phyloP scores from a whole-genome alignment of 2,113 vertebrate genomes.

The Rhabdomys dilectus region DNA sequence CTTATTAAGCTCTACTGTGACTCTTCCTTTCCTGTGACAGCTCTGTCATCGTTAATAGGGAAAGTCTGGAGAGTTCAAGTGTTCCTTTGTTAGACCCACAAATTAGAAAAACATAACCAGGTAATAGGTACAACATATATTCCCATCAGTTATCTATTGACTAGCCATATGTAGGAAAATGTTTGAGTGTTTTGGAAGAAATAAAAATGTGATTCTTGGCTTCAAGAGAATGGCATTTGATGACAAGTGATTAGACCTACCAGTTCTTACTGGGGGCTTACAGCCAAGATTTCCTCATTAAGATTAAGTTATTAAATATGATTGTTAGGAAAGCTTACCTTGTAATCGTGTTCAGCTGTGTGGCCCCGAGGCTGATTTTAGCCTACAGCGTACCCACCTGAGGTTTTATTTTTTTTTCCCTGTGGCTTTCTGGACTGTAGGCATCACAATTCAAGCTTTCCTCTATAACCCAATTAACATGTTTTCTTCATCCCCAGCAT shows the following conservation, averaged over 20 bases:
- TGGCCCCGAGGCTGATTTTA: constrained; percentile 10
- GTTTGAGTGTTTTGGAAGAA: constrained; percentile 14
- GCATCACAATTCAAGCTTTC: constrained; percentile 62
- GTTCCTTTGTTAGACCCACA: constrained; percentile 31
- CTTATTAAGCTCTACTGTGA: constrained; percentile 49
- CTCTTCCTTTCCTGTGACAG: background rate
- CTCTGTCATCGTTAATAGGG: constrained; percentile 9
- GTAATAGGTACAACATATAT: background rate
- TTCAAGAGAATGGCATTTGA: constrained; percentile 54
- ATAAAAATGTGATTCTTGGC: constrained; percentile 25
- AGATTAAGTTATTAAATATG: constrained; percentile 65
- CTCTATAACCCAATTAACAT: constrained; percentile 51
- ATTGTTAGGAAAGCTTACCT: constrained; percentile 52
- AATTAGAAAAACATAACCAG: constrained; percentile 34
- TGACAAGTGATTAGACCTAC: constrained; percentile 27
- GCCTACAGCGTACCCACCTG: background rate
- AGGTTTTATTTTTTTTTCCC: constrained; percentile 46
- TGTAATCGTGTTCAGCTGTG: constrained; percentile 54
- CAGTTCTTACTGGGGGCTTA: constrained; percentile 31
- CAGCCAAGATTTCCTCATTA: constrained; percentile 45
- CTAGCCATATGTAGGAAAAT: background rate
- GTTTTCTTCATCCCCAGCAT: constrained; percentile 27
- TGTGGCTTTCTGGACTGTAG: constrained; percentile 48
- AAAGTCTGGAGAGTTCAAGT: constrained; percentile 47
- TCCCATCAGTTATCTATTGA: constrained; percentile 43